Percentiles rank a stretch among this genome's conserved stretches.
phyloP scores from a whole-genome alignment of 2,113 vertebrate genomes.

The Datnioides undecimradiatus region DNA sequence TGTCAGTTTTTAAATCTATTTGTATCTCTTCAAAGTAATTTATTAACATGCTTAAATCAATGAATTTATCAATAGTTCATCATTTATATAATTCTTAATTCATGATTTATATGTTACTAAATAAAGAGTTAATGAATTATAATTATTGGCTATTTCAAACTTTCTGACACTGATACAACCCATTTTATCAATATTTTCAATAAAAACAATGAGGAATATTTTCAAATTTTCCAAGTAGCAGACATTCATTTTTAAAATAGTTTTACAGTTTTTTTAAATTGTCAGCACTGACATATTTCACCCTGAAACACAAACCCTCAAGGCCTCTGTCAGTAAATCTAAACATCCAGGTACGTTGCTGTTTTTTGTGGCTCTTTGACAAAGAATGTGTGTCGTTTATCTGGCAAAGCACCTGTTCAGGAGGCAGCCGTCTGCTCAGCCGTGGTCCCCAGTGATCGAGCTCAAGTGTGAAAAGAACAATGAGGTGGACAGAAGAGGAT shows the following conservation, averaged over 20 bases:
- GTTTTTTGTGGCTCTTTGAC: neutral
- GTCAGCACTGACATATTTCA: neutral
- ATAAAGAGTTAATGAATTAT: too few relatives aligned
- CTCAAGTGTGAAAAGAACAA: slow-evolving; percentile 69
- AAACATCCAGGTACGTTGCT: neutral
- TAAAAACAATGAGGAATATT: neutral
- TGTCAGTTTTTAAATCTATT: neutral
- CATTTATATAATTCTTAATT: too few relatives aligned
- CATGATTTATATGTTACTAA: too few relatives aligned
- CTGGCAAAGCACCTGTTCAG: slow-evolving; percentile 58
- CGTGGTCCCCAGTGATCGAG: slow-evolving; percentile 36
- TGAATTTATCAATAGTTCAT: neutral
- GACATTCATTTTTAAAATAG: neutral
- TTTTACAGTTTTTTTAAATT: neutral
- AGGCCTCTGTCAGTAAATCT: neutral
- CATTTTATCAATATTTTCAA: neutral
- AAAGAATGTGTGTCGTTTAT: slow-evolving; percentile 4
- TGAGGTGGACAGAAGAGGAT: slow-evolving; percentile 45
- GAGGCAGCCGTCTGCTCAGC: slow-evolving; percentile 21
- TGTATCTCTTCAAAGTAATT: neutral
- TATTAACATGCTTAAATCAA: neutral
- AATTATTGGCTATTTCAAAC: too few relatives aligned
- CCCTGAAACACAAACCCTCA: neutral
- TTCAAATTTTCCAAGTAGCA: neutral
- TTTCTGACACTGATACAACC: too few relatives aligned